phyloP scores from a whole-genome alignment of 2,888 invertebrate species.

The Noctua pronuba region DNA sequence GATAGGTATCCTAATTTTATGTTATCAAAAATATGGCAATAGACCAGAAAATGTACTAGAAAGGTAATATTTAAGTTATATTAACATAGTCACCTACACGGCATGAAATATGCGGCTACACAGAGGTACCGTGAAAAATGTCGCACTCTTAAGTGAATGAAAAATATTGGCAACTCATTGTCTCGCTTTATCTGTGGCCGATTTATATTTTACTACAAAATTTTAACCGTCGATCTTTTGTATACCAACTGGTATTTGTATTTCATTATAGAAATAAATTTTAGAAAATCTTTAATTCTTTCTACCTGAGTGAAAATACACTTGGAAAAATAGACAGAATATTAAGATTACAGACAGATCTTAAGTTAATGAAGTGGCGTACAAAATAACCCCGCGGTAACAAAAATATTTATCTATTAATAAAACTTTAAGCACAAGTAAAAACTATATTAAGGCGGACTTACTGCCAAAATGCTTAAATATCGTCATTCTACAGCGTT shows the following conservation, averaged over 20 bases:
- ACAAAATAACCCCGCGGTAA: neutral
- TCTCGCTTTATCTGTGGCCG: conserved; percentile 30
- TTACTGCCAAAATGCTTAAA: too few relatives aligned
- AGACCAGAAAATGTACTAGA: conserved; percentile 13
- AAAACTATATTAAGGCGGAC: too few relatives aligned
- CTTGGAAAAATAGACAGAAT: neutral
- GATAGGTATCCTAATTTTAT: neutral
- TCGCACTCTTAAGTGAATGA: conserved; percentile 41
- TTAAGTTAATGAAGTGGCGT: neutral
- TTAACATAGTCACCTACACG: conserved; percentile 13
- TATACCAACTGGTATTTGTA: too few relatives aligned
- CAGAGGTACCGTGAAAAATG: conserved; percentile 51
- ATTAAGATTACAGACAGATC: neutral
- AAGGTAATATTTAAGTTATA: conserved; percentile 10
- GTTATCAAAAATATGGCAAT: neutral
- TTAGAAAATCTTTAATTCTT: neutral
- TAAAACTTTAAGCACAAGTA: too few relatives aligned
- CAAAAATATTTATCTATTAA: neutral
- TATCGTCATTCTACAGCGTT: neutral
- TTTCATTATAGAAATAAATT: conserved; percentile 4
- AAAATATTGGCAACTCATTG: conserved; percentile 58
- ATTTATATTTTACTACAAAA: conserved; percentile 44
- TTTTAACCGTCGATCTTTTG: conserved; percentile 20
- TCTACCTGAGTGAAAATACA: neutral
- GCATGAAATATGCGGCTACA: conserved; percentile 38